Base-by-base conservation (phyloP, 2,113 vertebrate species). In the Circaetus cinerascens region DNA sequence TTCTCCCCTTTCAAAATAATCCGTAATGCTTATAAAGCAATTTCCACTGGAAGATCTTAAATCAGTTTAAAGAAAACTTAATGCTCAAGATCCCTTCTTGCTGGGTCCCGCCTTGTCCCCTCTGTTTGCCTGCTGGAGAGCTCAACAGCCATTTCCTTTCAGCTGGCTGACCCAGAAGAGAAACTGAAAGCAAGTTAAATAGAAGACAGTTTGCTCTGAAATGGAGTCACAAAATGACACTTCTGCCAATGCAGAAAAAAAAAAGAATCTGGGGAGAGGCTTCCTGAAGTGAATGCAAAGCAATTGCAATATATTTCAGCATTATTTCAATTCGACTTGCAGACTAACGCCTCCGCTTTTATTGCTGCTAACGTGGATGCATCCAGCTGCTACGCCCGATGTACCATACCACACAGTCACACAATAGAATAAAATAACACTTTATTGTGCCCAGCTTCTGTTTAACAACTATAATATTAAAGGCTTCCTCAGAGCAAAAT, bases 361-460 rank as follows among this genome's bases (percentile, higher is more conserved):
- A 36, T 81, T 59, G 60, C 73, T 26, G 66, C 67, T 71, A 38
- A 53, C 51, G 0, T 9, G 73, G 89, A 72, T 78, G 26, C 48
- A 55, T 67, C 77, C 77, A 63, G 46, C 72, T 8, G 2, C 89
- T 77, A 13, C 2, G 0, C 64, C 60, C 6, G 0, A 15, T 2
- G 64, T 67, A 50, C 73, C 36, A 13, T 19, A 34, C 30, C 83
- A 86, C n/a, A 2, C 32, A 36, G 55, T 8, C 72, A 91, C 55
- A 72, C 80, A 36, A 67, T 13, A 68, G 95, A 86, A 64, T 64
- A 94, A 94, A 96, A 90, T 40, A 93, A 79, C 81, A 76, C 71
- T 96, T 96, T 95, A 96, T 96, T 96, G 89, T 88, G 57, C 62
- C 60, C 36, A 16, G 48, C 26, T 93, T 85, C 87, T 86, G 69